phyloP scores from a whole-genome alignment of 2,113 vertebrate genomes.

The Elanus axillaris region DNA sequence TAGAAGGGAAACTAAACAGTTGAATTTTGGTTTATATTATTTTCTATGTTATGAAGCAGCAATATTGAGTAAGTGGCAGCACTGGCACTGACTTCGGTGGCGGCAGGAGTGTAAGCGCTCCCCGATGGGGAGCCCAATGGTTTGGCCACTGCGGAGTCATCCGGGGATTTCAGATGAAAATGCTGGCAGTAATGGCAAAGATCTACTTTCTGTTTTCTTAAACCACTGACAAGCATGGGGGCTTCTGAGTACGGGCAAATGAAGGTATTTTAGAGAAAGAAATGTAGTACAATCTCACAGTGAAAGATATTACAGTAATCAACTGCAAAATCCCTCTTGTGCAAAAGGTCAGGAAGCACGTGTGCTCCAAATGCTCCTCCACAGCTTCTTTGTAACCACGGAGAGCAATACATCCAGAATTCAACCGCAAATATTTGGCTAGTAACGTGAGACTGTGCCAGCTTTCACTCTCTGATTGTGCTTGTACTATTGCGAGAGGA shows the following conservation, averaged over 20 bases:
- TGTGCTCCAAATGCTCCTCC: background rate
- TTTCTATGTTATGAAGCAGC: background rate
- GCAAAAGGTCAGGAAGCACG: background rate
- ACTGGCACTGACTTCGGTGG: background rate
- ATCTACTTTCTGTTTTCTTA: background rate
- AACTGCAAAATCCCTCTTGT: background rate
- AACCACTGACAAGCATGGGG: background rate
- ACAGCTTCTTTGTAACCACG: background rate
- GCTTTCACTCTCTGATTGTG: rapidly evolving
- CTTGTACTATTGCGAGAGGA: background rate
- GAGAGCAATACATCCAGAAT: background rate
- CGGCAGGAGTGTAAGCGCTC: background rate
- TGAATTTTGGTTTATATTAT: background rate
- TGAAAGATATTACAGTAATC: background rate
- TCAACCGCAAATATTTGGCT: background rate
- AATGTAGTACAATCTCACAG: background rate
- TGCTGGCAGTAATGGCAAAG: background rate
- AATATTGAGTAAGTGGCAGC: background rate
- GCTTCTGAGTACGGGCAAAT: background rate
- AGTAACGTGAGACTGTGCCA: background rate
- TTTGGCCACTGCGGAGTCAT: background rate
- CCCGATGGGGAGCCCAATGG: background rate
- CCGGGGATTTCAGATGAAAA: background rate
- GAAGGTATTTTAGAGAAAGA: background rate
- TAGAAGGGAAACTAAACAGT: background rate